phyloP scores from a whole-genome alignment of 1,140 invertebrate species.

The Neuroterus valhalla region DNA sequence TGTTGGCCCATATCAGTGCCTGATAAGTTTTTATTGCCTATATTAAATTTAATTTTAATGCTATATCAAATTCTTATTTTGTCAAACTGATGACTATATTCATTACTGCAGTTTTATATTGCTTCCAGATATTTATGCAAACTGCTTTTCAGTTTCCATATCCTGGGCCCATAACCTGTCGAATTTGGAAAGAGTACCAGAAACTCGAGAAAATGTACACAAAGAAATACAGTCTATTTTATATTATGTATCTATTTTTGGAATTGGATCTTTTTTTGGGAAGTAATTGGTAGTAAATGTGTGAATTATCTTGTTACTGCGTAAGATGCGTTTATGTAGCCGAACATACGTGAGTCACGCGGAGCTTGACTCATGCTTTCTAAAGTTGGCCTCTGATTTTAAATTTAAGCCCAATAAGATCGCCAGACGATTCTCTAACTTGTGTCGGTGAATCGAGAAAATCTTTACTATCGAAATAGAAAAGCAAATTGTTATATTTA shows the following conservation, averaged over 20 bases:
- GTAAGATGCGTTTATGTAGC: conserved; percentile 25
- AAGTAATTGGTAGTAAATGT: background rate
- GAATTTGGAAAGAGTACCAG: no score
- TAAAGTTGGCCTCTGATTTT: conserved; percentile 20
- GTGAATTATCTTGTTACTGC: conserved; percentile 4
- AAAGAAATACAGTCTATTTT: no score
- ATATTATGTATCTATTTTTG: background rate
- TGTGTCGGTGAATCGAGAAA: background rate
- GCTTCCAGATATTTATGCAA: no score
- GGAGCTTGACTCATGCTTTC: conserved; percentile 20
- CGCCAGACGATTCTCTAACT: background rate
- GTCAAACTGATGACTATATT: no score
- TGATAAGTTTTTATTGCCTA: no score
- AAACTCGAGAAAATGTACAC: no score
- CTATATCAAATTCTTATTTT: no score
- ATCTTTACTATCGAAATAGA: background rate
- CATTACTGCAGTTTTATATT: no score
- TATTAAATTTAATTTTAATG: no score
- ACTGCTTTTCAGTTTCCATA: no score
- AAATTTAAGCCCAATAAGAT: background rate
- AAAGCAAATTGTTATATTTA: background rate
- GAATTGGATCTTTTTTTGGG: background rate
- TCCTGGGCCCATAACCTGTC: no score
- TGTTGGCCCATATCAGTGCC: no score
- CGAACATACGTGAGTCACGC: conserved; percentile 13